These are phyloP conservation scores for Charanyca ferruginea DNA, from an alignment of 2,888 invertebrate species.

Conservation along the genomic window DNA sequence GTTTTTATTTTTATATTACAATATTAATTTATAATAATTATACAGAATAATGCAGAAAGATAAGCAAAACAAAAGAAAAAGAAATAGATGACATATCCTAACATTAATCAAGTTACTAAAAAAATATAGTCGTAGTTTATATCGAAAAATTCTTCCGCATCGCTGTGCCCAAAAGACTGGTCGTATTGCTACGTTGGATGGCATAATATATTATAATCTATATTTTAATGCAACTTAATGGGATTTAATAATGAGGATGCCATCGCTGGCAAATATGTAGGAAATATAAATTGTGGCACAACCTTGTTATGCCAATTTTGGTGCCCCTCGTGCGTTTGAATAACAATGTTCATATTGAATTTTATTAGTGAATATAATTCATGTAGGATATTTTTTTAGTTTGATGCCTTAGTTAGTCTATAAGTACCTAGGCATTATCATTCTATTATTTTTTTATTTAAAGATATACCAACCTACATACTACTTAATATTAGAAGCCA, in stretches of 20 bases:
- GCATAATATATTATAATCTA: background rate
- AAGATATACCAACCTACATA: background rate
- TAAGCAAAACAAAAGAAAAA: too few relatives aligned
- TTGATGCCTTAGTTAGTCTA: background rate
- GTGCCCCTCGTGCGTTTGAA: background rate
- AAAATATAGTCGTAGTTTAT: too few relatives aligned
- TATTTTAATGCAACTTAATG: constrained; percentile 9
- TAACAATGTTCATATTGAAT: constrained; percentile 17
- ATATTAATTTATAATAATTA: too few relatives aligned
- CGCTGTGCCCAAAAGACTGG: background rate
- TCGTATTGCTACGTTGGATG: background rate
- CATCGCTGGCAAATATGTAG: background rate
- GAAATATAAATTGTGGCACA: constrained; percentile 17
- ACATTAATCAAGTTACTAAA: too few relatives aligned
- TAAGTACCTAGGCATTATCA: background rate
- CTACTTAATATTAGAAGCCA: background rate
- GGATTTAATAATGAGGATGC: constrained; percentile 22
- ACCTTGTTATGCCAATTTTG: constrained; percentile 31
- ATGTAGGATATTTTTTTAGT: background rate
- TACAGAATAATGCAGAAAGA: too few relatives aligned
- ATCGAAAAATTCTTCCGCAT: background rate
- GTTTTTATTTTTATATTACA: background rate
- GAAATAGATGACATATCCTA: too few relatives aligned
- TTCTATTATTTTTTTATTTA: background rate
- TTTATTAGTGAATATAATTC: constrained; percentile 17